Evolutionary conservation across 2,113 vertebrate genomes (phyloP).

Genomic region (Tragelaphus buxtoni): DNA sequence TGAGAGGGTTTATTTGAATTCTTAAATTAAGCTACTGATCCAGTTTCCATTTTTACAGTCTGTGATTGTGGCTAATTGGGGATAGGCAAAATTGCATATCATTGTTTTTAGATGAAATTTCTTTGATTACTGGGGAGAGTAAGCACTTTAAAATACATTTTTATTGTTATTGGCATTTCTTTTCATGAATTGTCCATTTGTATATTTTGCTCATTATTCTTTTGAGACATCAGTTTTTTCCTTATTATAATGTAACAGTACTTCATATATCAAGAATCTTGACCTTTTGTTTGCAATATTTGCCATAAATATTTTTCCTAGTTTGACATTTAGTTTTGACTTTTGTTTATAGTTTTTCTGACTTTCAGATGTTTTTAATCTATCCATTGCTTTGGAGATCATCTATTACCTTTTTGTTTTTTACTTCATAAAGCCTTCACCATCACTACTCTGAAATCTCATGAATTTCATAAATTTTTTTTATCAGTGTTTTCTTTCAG

Average conservation of each 20-base stretch:
- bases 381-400: neutral
- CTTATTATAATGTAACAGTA: neutral
- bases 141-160: neutral
- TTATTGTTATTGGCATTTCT: neutral
- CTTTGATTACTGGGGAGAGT: neutral
- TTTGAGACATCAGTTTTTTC: neutral
- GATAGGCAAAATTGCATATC: neutral
- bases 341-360: conserved; percentile 21
- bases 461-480: conserved; percentile 2
- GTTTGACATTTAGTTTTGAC: conserved; percentile 15
- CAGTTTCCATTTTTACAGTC: neutral
- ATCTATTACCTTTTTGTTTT: neutral
- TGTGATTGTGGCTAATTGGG: neutral
- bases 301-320: conserved; percentile 6
- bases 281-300: conserved; percentile 5
- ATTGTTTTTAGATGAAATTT: neutral
- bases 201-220: conserved; percentile 19
- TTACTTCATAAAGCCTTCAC: neutral
- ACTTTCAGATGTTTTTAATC: conserved; percentile 17
- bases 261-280: neutral
- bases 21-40: neutral
- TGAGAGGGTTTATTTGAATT: neutral
- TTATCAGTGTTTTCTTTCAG: neutral
- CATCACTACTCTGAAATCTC: neutral
- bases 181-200: neutral